Conservation (phyloP, 2,888 invertebrate genomes). For the Ennomos erosarius region DNA sequence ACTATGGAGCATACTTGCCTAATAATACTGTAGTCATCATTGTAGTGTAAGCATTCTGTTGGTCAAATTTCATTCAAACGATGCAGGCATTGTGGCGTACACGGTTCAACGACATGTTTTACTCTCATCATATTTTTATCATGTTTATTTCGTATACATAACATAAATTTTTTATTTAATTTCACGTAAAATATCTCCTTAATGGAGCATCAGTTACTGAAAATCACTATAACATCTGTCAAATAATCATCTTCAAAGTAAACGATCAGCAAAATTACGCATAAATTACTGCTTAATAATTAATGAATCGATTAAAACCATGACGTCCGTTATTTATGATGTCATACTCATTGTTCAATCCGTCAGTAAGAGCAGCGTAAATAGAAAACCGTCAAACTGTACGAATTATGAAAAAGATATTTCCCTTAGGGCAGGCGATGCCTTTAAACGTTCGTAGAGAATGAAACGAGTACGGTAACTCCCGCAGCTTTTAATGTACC, state of each 20-base stretch:
- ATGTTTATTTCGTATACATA: no score
- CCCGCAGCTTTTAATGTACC: background rate
- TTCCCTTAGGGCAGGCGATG: constrained; percentile 62
- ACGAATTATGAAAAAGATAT: constrained; percentile 72
- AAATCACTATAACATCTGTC: background rate
- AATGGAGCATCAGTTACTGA: background rate
- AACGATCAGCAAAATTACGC: background rate
- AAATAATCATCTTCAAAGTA: background rate
- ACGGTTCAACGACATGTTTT: no score
- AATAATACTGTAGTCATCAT: no score
- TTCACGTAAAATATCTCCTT: background rate
- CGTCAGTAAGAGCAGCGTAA: constrained; percentile 49
- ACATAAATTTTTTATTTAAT: no score
- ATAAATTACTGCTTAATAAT: background rate
- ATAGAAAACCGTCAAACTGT: constrained; percentile 58
- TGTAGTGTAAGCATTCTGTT: no score
- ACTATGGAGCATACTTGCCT: no score
- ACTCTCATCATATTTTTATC: no score
- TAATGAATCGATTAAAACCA: constrained; percentile 19
- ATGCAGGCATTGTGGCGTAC: no score
- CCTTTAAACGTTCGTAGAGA: constrained; percentile 66
- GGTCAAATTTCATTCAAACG: no score
- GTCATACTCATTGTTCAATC: constrained; percentile 43
- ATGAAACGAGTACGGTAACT: constrained; percentile 18
- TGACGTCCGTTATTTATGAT: constrained; percentile 36